These are phyloP conservation scores for Heterotis niloticus DNA, from an alignment of 2,113 vertebrate genomes.

Conservation along the genomic window DNA sequence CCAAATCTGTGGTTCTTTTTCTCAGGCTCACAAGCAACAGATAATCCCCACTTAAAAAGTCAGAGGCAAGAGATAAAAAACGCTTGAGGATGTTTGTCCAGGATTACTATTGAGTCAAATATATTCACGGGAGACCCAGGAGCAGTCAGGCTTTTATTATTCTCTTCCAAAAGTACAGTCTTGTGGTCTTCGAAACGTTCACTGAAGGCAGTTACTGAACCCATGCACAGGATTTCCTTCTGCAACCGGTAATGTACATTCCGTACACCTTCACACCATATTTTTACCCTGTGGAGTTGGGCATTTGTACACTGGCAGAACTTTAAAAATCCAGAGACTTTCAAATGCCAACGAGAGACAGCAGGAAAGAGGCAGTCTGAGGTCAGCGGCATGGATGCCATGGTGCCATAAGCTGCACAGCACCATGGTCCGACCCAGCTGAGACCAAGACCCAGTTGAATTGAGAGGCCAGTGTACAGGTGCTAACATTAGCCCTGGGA, in stretches of 20 bases:
- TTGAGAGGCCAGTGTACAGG: slow-evolving; percentile 11
- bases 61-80: slow-evolving; percentile 30
- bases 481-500: slow-evolving; percentile 17
- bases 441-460: not conserved
- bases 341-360: not conserved
- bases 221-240: not conserved
- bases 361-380: not conserved
- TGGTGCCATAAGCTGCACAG: not conserved
- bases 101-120: slow-evolving; percentile 18
- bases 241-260: not conserved
- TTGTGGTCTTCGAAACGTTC: too few species aligned
- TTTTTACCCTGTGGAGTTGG: too few species aligned
- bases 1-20: slow-evolving; percentile 34
- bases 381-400: not conserved
- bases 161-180: not conserved
- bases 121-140: not conserved
- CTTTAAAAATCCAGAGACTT: not conserved
- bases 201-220: not conserved
- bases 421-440: not conserved
- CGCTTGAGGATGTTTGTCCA: slow-evolving; percentile 18
- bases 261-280: not conserved
- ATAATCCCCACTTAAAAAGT: slow-evolving; percentile 36
- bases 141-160: not conserved
- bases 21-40: slow-evolving; percentile 18
- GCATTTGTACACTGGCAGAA: not conserved